Percentiles rank a stretch among this genome's conserved stretches.
Evolutionary conservation across 1,140 invertebrate genomes (phyloP).

Genomic region (Heliconius hermathena): DNA sequence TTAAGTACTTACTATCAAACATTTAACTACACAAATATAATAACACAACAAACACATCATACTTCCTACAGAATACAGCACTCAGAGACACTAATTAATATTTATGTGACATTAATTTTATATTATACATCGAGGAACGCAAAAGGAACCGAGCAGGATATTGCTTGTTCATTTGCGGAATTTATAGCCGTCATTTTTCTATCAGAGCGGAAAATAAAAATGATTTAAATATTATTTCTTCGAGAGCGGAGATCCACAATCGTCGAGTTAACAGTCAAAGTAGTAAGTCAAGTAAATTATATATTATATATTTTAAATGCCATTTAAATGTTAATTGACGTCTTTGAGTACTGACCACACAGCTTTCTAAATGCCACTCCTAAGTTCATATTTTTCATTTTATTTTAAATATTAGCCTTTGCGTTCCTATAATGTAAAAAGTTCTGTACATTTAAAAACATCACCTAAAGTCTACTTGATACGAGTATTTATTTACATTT

Average conservation of each 20-base stretch:
- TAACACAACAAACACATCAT: slow-evolving; percentile 37
- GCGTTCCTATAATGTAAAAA: not conserved
- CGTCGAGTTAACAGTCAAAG: too few species aligned
- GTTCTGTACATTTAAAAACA: not conserved
- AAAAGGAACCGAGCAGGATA: too few species aligned
- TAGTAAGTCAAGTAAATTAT: too few species aligned
- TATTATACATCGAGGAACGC: too few species aligned
- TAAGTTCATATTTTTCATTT: not conserved
- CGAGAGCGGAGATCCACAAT: too few species aligned
- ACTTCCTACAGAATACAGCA: slow-evolving; percentile 23
- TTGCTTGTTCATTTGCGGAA: too few species aligned
- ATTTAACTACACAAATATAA: slow-evolving; percentile 49
- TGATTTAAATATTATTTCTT: too few species aligned
- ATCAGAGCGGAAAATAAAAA: too few species aligned
- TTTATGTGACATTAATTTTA: not conserved
- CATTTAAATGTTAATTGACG: not conserved
- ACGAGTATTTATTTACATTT: slow-evolving; percentile 18
- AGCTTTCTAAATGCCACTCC: not conserved
- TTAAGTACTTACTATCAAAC: slow-evolving; percentile 68
- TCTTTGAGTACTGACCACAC: not conserved
- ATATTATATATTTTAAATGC: not conserved
- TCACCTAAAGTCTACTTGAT: not conserved
- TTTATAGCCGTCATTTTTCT: too few species aligned
- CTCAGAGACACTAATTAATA: not conserved
- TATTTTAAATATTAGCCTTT: not conserved